These are phyloP conservation scores for Turnix velox DNA, from an alignment of 2,113 vertebrate genomes.

Conservation along the genomic window DNA sequence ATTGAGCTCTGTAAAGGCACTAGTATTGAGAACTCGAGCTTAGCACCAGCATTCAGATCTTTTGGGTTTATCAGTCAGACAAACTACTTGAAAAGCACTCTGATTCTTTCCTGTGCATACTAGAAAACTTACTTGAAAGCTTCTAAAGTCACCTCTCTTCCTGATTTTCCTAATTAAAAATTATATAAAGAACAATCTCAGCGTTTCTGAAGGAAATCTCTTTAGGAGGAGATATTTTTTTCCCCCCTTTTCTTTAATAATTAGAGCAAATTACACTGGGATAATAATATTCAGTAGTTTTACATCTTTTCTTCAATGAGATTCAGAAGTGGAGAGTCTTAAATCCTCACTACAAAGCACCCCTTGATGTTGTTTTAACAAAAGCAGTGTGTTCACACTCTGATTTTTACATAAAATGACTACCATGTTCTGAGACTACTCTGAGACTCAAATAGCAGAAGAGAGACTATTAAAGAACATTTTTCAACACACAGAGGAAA, in stretches of 20 bases:
- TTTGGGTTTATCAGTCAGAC: not conserved
- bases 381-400: not conserved
- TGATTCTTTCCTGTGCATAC: not conserved
- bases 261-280: not conserved
- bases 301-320: not conserved
- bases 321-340: not conserved
- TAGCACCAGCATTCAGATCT: not conserved
- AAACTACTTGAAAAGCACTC: not conserved
- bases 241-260: not conserved
- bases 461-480: not conserved
- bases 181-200: not conserved
- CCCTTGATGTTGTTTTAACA: not conserved
- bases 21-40: not conserved
- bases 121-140: not conserved
- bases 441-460: not conserved
- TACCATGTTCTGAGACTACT: not conserved
- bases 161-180: not conserved
- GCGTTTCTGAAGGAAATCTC: not conserved
- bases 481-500: not conserved
- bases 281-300: not conserved
- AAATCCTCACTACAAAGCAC: not conserved
- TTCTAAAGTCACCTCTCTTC: not conserved
- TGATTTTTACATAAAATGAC: not conserved
- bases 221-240: not conserved
- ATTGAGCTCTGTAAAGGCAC: not conserved